Percentiles rank a stretch among this genome's conserved stretches.
Evolutionary conservation across 2,888 invertebrate species (phyloP).

Genomic region (Pyrrhosoma nymphula): DNA sequence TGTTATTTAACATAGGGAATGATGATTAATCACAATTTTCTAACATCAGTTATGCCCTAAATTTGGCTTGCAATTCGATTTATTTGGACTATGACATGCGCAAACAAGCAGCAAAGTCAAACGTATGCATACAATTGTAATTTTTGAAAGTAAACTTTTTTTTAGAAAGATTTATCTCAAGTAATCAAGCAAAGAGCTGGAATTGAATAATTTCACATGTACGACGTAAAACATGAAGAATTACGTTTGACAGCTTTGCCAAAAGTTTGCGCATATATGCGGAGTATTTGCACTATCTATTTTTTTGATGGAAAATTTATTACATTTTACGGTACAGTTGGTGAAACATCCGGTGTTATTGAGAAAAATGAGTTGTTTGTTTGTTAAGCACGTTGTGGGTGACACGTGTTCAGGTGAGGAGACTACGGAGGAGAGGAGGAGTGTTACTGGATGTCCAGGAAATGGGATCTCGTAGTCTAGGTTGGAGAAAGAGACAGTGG

Average conservation of each 20-base stretch:
- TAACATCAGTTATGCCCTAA: neutral
- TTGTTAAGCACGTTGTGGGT: neutral
- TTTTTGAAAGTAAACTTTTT: no score
- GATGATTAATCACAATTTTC: constrained; percentile 37
- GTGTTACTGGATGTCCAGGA: neutral
- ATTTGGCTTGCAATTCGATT: neutral
- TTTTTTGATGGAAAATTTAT: neutral
- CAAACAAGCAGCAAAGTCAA: constrained; percentile 23
- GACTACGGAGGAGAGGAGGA: neutral
- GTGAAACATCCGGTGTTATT: neutral
- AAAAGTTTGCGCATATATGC: constrained; percentile 5
- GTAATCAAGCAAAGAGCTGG: no score
- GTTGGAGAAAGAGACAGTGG: constrained; percentile 21
- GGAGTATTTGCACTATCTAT: neutral
- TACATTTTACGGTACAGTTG: neutral
- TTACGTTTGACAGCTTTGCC: neutral
- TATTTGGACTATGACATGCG: neutral
- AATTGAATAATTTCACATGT: no score
- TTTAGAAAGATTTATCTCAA: no score
- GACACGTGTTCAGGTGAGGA: neutral
- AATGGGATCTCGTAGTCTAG: neutral
- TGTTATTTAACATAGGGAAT: constrained; percentile 15
- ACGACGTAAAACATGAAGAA: neutral
- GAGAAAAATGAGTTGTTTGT: neutral
- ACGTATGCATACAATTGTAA: no score